These are phyloP conservation scores for Heliconius erato DNA, from an alignment of 2,888 invertebrate species.

Conservation along the genomic window DNA sequence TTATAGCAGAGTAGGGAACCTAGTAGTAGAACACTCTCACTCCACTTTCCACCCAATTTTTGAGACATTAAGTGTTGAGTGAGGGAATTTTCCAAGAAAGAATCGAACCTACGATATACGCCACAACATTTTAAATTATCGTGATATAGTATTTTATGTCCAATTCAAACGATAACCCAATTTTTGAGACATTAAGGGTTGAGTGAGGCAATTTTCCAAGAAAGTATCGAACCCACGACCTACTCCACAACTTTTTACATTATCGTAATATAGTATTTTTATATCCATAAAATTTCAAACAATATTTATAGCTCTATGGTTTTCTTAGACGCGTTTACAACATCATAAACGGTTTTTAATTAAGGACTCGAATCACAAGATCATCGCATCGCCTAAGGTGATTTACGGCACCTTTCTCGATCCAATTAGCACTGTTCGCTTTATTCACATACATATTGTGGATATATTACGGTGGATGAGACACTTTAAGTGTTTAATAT, in stretches of 20 bases:
- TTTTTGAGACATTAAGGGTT: too few species aligned
- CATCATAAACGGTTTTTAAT: constrained; percentile 82
- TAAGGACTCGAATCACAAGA: constrained; percentile 77
- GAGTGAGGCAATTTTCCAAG: too few species aligned
- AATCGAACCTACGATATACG: too few species aligned
- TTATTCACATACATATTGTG: constrained; percentile 28
- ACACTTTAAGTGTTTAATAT: constrained; percentile 25
- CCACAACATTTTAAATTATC: not conserved
- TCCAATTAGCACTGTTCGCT: constrained; percentile 65
- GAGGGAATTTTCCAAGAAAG: too few species aligned
- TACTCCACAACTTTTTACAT: not conserved
- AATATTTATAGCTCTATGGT: constrained; percentile 60
- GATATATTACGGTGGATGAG: constrained; percentile 1
- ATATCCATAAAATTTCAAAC: constrained; percentile 13
- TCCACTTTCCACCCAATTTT: too few species aligned
- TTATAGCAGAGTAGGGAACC: too few species aligned
- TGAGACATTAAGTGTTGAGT: too few species aligned
- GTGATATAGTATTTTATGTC: not conserved
- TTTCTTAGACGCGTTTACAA: constrained; percentile 77
- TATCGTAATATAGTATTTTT: not conserved
- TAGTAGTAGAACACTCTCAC: too few species aligned
- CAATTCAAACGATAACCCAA: too few species aligned
- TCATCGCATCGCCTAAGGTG: constrained; percentile 67
- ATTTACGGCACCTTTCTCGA: constrained; percentile 63
- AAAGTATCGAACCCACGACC: too few species aligned